Conservation (phyloP, 1,140 invertebrate species). For the Leguminivora glycinivorella region DNA sequence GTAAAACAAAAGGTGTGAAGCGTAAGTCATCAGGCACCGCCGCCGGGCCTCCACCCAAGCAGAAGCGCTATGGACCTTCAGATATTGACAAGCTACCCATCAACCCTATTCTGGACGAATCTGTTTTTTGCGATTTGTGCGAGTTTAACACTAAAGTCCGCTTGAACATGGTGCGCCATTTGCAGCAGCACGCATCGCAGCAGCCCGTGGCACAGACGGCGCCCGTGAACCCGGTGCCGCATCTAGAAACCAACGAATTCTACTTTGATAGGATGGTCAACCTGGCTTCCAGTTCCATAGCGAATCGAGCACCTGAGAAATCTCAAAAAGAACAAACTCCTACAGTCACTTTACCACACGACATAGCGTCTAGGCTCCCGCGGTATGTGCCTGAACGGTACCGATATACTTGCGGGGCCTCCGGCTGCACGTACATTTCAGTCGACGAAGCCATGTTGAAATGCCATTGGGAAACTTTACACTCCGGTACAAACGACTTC, state of each 20-base stretch:
- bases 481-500: constrained; percentile 81
- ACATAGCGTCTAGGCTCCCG: constrained; percentile 71
- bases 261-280: constrained; percentile 93
- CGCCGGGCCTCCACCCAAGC: constrained; percentile 36
- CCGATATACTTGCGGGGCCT: constrained; percentile 85
- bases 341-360: constrained; percentile 40
- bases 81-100: constrained; percentile 83
- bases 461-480: constrained; percentile 85
- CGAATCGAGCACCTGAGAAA: constrained; percentile 61
- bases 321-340: constrained; percentile 31
- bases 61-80: constrained; percentile 70
- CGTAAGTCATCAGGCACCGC: constrained; percentile 34
- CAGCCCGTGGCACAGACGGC: constrained; percentile 81
- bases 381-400: constrained; percentile 83
- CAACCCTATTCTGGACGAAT: constrained; percentile 82
- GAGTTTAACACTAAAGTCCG: constrained; percentile 86
- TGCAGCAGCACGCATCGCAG: constrained; percentile 83
- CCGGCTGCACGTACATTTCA: constrained; percentile 85
- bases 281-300: constrained; percentile 85
- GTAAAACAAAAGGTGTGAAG: constrained; percentile 31
- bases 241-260: constrained; percentile 86
- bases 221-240: constrained; percentile 89
- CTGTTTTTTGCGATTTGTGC: constrained; percentile 83
- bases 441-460: constrained; percentile 85
- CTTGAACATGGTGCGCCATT: constrained; percentile 86